A percentile compares a stretch with the other conserved stretches of the same genome.
phyloP scores from a whole-genome alignment of 1,140 invertebrate genomes.

The Diploscapter pachys region DNA sequence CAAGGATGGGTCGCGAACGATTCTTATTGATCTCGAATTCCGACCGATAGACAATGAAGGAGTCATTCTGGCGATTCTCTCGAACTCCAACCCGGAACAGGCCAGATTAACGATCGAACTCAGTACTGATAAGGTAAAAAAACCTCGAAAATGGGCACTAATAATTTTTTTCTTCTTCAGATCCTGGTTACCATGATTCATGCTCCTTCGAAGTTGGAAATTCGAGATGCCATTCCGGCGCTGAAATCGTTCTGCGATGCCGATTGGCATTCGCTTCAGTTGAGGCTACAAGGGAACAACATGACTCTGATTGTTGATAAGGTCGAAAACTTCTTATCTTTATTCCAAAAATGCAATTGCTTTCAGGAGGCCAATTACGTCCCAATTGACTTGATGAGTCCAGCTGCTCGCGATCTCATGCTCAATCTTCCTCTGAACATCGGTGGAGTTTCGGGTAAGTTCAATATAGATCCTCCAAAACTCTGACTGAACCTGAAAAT shows the following conservation, averaged over 20 bases:
- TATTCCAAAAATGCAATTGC: too few relatives aligned
- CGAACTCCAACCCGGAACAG: slow-evolving; percentile 14
- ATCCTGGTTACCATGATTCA: slow-evolving; percentile 16
- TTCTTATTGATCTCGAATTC: slow-evolving; percentile 6
- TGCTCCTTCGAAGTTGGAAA: background rate
- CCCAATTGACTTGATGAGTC: slow-evolving; percentile 4
- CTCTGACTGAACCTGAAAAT: background rate
- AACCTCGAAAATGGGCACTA: too few relatives aligned
- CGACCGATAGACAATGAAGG: background rate
- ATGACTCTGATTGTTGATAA: slow-evolving; percentile 24
- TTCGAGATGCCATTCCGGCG: slow-evolving; percentile 10
- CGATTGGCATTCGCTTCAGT: slow-evolving; percentile 18
- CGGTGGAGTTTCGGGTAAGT: slow-evolving; percentile 26
- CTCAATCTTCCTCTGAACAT: slow-evolving; percentile 33
- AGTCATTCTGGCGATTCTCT: slow-evolving; percentile 3
- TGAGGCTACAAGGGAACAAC: slow-evolving; percentile 7
- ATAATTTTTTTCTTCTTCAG: background rate
- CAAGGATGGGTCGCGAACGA: background rate
- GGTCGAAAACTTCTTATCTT: too few relatives aligned
- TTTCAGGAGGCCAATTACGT: slow-evolving; percentile 18
- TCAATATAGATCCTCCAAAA: background rate
- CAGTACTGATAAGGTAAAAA: slow-evolving; percentile 1
- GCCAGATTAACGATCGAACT: slow-evolving; percentile 14
- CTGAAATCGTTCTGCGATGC: slow-evolving; percentile 9
- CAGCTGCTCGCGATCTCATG: slow-evolving; percentile 11